These are phyloP conservation scores for Trichomycterus rosablanca DNA, from an alignment of 2,113 vertebrate genomes.

Conservation along the genomic window DNA sequence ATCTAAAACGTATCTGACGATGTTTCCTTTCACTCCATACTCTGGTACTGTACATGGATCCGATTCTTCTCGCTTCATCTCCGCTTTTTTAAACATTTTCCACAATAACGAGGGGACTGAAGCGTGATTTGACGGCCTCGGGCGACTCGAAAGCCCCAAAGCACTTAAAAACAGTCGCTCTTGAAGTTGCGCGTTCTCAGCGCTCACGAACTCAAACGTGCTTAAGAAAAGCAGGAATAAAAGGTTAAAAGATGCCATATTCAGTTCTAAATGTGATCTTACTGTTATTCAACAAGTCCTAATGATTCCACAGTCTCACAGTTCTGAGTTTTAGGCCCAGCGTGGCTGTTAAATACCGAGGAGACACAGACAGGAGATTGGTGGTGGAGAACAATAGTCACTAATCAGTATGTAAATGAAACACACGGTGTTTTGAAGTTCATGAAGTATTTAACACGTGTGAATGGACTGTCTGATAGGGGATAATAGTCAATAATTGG, in stretches of 20 bases:
- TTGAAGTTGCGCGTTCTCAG: slow-evolving; percentile 47
- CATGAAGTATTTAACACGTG: background rate
- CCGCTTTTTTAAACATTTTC: slow-evolving; percentile 72
- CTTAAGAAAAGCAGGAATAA: slow-evolving; percentile 3
- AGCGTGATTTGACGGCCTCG: slow-evolving; percentile 42
- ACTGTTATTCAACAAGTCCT: too few species aligned
- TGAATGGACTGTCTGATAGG: too few species aligned
- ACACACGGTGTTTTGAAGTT: slow-evolving; percentile 15
- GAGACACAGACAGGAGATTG: slow-evolving; percentile 20
- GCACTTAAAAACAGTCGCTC: slow-evolving; percentile 64
- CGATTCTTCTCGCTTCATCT: background rate
- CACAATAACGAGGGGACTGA: slow-evolving; percentile 77
- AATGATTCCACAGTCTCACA: too few species aligned
- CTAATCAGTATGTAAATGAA: too few species aligned
- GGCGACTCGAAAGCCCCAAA: slow-evolving; percentile 66
- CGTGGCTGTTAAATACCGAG: too few species aligned
- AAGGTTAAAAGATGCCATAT: background rate
- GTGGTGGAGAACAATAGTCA: too few species aligned
- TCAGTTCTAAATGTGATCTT: too few species aligned
- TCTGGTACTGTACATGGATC: slow-evolving; percentile 78
- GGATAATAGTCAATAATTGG: too few species aligned
- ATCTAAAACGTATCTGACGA: slow-evolving; percentile 78
- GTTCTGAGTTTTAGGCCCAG: too few species aligned
- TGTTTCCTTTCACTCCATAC: slow-evolving; percentile 82
- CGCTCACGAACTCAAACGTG: background rate